Evolutionary conservation across 2,888 invertebrate species (phyloP), one percentile per base, ranked within the genome.

Genomic region (Mesorhabditis belari): DNA sequence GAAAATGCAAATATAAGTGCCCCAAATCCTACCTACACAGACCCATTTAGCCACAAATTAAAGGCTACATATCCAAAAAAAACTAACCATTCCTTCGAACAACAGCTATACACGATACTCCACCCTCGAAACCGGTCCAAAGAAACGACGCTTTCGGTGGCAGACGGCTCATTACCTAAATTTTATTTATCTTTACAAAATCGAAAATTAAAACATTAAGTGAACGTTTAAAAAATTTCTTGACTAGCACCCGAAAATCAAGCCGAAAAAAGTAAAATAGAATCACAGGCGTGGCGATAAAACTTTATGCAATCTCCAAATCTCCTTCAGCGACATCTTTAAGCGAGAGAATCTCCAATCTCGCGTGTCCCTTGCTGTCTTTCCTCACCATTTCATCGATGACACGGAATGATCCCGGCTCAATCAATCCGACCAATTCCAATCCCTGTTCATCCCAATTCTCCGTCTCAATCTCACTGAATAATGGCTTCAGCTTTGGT

Each of bases 331-430:
- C 69, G 35, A 93, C 88, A 85, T 95, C 93, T 82, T 94, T 95
- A 63, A 94, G 86, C 81, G 89, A 91, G 3, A 96, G 82, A 57
- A 96, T 86, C 84, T 96, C 95, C 79, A 95, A 84, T 58, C 88
- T 86, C n/a, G 91, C 92, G 71, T 87, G 85, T 12, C 91, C 91
- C 82, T 90, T 91, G 0, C 91, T 90, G 79, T 92, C 92, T 35
- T 88, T 86, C 70, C 88, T 86, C 2, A 95, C 86, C 71, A 94
- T 82, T 69, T 92, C 90, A 83, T 93, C 93, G 27, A 96, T 86
- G 74, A 87, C 87, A 76, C 92, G 87, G 82, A 90, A 96, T 77
- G 89, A 87, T 0, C 96, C 95, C 3, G 95, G 95, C 84, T 95
- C 94, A 65, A 92, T 89, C 12, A 92, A 84, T 49, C 86, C 83